Evolutionary conservation across 2,888 invertebrate species (phyloP).

Genomic region (Netelia inedita): DNA sequence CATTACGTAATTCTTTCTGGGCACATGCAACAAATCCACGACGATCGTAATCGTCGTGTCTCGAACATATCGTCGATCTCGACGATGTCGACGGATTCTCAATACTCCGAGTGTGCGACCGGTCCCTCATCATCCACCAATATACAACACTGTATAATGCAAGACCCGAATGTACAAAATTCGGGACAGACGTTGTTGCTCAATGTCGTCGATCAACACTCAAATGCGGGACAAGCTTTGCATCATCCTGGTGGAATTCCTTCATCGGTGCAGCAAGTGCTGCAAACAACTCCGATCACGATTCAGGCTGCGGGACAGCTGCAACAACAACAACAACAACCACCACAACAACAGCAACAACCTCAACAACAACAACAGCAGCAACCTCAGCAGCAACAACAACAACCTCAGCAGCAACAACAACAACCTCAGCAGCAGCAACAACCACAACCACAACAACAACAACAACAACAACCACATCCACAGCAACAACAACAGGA

Average conservation of each 20-base stretch:
- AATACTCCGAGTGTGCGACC: constrained; percentile 73
- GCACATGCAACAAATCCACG: constrained; percentile 76
- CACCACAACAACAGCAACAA: constrained; percentile 63
- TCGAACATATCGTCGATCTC: constrained; percentile 81
- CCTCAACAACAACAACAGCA: too few species aligned
- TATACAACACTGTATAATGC: constrained; percentile 45
- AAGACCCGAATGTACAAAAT: constrained; percentile 40
- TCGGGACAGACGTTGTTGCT: constrained; percentile 36
- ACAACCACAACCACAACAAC: too few species aligned
- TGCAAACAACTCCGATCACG: constrained; percentile 65
- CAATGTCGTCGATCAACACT: constrained; percentile 60
- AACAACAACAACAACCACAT: too few species aligned
- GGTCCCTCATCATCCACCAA: constrained; percentile 46
- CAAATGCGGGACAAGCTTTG: constrained; percentile 37
- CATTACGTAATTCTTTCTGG: constrained; percentile 77
- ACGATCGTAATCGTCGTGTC: constrained; percentile 82
- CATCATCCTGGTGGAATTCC: constrained; percentile 66
- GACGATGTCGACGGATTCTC: constrained; percentile 80
- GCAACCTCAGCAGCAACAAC: too few species aligned
- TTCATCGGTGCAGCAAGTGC: constrained; percentile 68
- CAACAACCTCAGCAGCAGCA: constrained; percentile 65
- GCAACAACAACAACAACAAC: constrained; percentile 20
- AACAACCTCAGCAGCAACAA: too few species aligned
- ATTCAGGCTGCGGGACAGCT: constrained; percentile 68
- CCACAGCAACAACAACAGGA: constrained; percentile 53